A percentile compares a stretch with the other conserved stretches of the same genome.
phyloP scores from a whole-genome alignment of 2,888 invertebrate species.

The Ectemnius lituratus region DNA sequence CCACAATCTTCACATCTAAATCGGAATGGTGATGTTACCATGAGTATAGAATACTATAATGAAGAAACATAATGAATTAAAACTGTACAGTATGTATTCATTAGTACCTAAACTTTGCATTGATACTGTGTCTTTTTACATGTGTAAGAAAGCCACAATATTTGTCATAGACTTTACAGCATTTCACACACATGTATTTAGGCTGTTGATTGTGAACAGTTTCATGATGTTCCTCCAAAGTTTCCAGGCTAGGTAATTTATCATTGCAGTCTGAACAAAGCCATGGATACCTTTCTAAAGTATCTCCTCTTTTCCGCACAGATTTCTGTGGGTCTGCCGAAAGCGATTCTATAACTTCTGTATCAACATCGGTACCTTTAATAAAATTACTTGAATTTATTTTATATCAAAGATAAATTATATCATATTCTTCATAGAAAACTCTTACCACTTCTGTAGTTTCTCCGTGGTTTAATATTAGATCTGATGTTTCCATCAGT shows the following conservation, averaged over 20 bases:
- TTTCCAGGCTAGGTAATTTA: constrained; percentile 77
- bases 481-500: constrained; percentile 58
- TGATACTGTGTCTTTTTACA: constrained; percentile 82
- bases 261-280: constrained; percentile 79
- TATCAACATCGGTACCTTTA: constrained; percentile 73
- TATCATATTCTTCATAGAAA: not conserved
- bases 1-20: constrained; percentile 80
- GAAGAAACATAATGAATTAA: constrained; percentile 4
- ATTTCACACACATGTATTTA: constrained; percentile 84
- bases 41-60: no score
- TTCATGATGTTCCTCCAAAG: constrained; percentile 82
- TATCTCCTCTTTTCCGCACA: constrained; percentile 68
- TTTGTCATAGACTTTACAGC: constrained; percentile 82
- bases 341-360: constrained; percentile 72
- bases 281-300: constrained; percentile 79
- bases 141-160: constrained; percentile 84
- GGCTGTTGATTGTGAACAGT: constrained; percentile 82
- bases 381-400: not conserved
- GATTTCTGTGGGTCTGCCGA: constrained; percentile 62
- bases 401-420: no score
- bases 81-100: not conserved
- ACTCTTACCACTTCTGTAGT: constrained; percentile 73
- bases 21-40: no score
- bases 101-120: constrained; percentile 80
- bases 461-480: constrained; percentile 71